Base-by-base conservation (phyloP, 2,797 vertebrate genomes). In the Odontamblyopus lacepedii region DNA sequence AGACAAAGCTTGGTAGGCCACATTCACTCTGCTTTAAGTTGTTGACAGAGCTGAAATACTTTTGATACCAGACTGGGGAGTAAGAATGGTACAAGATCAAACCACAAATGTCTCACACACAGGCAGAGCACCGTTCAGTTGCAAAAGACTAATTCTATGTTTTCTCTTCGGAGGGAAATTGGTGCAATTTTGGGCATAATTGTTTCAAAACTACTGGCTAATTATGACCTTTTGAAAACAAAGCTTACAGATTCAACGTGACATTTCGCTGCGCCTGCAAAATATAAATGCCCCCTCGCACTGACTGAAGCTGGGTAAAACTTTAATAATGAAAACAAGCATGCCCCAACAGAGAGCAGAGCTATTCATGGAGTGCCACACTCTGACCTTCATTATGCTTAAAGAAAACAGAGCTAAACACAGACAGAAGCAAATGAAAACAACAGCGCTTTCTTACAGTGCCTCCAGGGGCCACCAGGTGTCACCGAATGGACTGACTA, bases 211-310 rank as follows among this genome's bases (percentile, higher is more conserved):
- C 88, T 88, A 80, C 86, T 29, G 41, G 76, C 88, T 92, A 90
- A 92, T 93, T 90, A 90, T 87, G 85, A 89, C 87, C 87, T 88
- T 91, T 88, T 85, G 76, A 83, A 89, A 90, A 87, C 82, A 88
- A 84, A 83, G 83, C 76, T 83, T 81, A 71, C 84, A 86, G 87
- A 94, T 91, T 89, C 60, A 57, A 86, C 75, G 84, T 88, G 92
- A 89, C 84, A 78, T 90, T 87, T 79, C 63, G 91, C 89, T 87
- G 79, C 11, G 85, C 77, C 84, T 84, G 88, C 83, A 86, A 83
- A 87, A 88, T 82, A 80, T 77, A 79, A 89, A 87, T n/a, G 50
- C 69, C 75, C 73, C 78, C 71, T 80, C 76, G 72, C 83, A 83
- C 80, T 84, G 86, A 81, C 85, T 74, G 67, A 56, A 78, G 71